Evolutionary conservation across 2,113 vertebrate species (phyloP).

Genomic region (Poeciliopsis occidentalis): DNA sequence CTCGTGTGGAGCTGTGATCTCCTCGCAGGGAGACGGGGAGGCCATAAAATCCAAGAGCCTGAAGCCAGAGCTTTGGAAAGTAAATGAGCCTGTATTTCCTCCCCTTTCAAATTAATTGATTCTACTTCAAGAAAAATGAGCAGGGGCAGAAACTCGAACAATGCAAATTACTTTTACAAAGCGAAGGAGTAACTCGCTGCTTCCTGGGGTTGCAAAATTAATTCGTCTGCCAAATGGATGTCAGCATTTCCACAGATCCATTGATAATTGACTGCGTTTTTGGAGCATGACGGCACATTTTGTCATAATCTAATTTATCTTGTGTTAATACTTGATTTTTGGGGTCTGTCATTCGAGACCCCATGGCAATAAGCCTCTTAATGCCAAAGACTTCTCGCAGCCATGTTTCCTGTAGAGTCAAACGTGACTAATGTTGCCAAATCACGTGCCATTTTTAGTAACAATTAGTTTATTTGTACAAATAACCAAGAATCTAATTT

Average conservation of each 20-base stretch:
- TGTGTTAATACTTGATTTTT: constrained; percentile 10
- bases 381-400: not conserved
- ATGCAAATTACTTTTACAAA: constrained; percentile 2
- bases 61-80: constrained; percentile 12
- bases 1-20: constrained; percentile 37
- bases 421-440: no score
- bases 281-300: constrained; percentile 9
- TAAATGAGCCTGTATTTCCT: constrained; percentile 27
- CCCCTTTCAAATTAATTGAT: constrained; percentile 35
- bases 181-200: not conserved
- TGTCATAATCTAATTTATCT: not conserved
- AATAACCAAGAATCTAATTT: no score
- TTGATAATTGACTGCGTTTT: not conserved
- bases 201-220: constrained; percentile 7
- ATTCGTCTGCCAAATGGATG: constrained; percentile 4
- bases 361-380: not conserved
- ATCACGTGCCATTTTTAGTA: no score
- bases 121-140: constrained; percentile 31
- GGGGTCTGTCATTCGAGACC: constrained; percentile 8
- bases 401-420: not conserved
- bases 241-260: constrained; percentile 1
- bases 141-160: constrained; percentile 15
- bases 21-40: constrained; percentile 47
- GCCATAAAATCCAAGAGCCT: constrained; percentile 46
- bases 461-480: no score